Evolutionary conservation across 2,113 vertebrate genomes (phyloP), one percentile per base, ranked within the genome.

Genomic region (Calonectris borealis): DNA sequence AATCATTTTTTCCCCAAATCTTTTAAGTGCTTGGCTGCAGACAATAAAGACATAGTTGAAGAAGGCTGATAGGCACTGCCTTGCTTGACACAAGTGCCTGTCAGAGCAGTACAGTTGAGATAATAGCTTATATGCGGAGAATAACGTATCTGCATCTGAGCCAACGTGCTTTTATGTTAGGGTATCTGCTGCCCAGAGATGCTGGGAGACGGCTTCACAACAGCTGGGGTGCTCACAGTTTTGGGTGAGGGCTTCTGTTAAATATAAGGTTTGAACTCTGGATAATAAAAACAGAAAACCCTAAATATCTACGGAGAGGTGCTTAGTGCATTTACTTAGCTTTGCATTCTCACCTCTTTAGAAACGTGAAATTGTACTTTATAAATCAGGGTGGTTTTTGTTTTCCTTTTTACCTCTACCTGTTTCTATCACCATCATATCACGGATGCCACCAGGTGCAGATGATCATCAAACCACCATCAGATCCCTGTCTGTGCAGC

Each of bases 321-420:
- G 15, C 21, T 77, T 46, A 22, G 29, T 81, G 10, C 8, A 20
- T 52, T 65, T 78, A 10, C 22, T 77, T 76, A 44, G 46, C n/a
- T 83, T 83, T 70, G 17, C n/a, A 44, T 54, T 92, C n/a, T 7
- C 24, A 36, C 16, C n/a, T 86, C 25, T 89, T 87, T 31, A 79
- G 40, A 82, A 94, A 58, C 13, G 8, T 42, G 38, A 76, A 75
- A 60, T 34, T 78, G 19, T 55, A 17, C 60, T 54, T 81, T 16
- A 32, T n/a, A 46, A 70, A 32, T 65, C 12, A n/a, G 36, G 6
- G 19, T 84, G 8, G 1, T 0, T 0, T 81, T 76, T 21, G 19
- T n/a, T 32, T 40, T 6, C 7, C 5, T 27, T 84, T 66, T 58
- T 29, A 38, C 6, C 12, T 73, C 22, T 78, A 16, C 31, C 4